phyloP scores from a whole-genome alignment of 2,888 invertebrate species.

The Yponomeuta malinellus region DNA sequence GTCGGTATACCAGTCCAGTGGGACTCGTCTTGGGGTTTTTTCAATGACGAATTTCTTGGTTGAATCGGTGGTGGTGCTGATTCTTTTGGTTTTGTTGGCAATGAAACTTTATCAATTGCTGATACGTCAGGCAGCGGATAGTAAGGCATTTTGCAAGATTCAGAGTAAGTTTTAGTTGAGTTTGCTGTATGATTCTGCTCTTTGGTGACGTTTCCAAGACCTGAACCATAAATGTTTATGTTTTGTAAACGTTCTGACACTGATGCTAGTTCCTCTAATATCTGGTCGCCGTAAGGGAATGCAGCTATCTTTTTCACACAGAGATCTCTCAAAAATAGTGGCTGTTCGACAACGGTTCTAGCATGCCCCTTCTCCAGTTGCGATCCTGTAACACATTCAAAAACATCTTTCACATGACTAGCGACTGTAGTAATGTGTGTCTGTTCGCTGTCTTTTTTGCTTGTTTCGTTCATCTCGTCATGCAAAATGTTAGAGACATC shows the following conservation, averaged over 20 bases:
- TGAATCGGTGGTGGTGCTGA: slow-evolving; percentile 55
- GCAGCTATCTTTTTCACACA: slow-evolving; percentile 79
- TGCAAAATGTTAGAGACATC: slow-evolving; percentile 76
- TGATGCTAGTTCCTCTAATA: slow-evolving; percentile 80
- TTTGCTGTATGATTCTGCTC: slow-evolving; percentile 20
- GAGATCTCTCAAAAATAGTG: slow-evolving; percentile 76
- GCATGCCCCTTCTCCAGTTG: slow-evolving; percentile 27
- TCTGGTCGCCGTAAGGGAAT: slow-evolving; percentile 81
- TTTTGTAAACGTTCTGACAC: slow-evolving; percentile 74
- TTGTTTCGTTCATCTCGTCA: slow-evolving; percentile 47
- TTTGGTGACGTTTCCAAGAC: slow-evolving; percentile 13
- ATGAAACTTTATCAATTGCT: slow-evolving; percentile 57
- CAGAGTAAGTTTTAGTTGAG: slow-evolving; percentile 12
- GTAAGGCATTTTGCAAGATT: slow-evolving; percentile 50
- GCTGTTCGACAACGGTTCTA: slow-evolving; percentile 32
- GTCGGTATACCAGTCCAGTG: slow-evolving; percentile 79
- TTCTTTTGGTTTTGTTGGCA: slow-evolving; percentile 35
- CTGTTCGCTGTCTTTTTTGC: slow-evolving; percentile 30
- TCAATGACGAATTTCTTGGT: slow-evolving; percentile 62
- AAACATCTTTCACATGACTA: slow-evolving; percentile 62
- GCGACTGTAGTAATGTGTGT: slow-evolving; percentile 29
- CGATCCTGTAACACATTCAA: slow-evolving; percentile 57
- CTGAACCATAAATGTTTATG: slow-evolving; percentile 38
- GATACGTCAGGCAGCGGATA: slow-evolving; percentile 65
- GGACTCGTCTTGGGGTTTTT: slow-evolving; percentile 53